Base-by-base conservation (phyloP, 1,140 invertebrate species). In the Diplogasteroides magnus region DNA sequence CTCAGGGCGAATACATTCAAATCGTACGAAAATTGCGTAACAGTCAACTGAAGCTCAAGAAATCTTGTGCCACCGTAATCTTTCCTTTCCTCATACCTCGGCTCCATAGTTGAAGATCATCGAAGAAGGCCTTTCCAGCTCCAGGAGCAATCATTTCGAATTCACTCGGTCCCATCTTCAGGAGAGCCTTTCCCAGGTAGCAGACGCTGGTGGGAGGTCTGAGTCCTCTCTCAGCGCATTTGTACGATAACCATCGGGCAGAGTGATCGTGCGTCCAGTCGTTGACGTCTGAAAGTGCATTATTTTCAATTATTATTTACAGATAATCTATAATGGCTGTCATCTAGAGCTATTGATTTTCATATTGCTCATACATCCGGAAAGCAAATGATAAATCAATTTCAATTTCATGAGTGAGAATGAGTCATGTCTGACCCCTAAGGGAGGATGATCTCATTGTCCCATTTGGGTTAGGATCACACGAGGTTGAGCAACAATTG, bases 81-180 rank as follows among this genome's bases (percentile, higher is more conserved):
- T n/a, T n/a, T n/a, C n/a, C n/a, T n/a, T n/a, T n/a, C n/a, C n/a
- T n/a, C n/a, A n/a, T 74, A 85, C 84, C 84, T 68, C 77, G 83
- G 73, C 82, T 83, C 84, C 85, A 86, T 1, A 85, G 73, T 64
- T 85, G 83, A 6, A 86, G 73, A 32, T 85, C 83, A 26, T 79
- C 76, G 68, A 77, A 79, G 1, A 86, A 64, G n/a, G 77, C 81
- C 3, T 80, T 72, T 0, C 84, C 84, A 3, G 78, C 77, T n/a
- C 77, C 78, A 13, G 81, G 78, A 15, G 77, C 76, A 29, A 75
- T 66, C 0, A 69, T 63, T 60, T 64, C 67, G 27, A 86, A 83
- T n/a, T 85, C 81, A 13, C 79, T 77, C 31, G 77, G 75, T 1
- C 73, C 71, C 59, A 86, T 71, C 6, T 32, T 61, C 60, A 83